These are phyloP conservation scores for Molanna angustata DNA, from an alignment of 2,888 invertebrate genomes.

Conservation along the genomic window DNA sequence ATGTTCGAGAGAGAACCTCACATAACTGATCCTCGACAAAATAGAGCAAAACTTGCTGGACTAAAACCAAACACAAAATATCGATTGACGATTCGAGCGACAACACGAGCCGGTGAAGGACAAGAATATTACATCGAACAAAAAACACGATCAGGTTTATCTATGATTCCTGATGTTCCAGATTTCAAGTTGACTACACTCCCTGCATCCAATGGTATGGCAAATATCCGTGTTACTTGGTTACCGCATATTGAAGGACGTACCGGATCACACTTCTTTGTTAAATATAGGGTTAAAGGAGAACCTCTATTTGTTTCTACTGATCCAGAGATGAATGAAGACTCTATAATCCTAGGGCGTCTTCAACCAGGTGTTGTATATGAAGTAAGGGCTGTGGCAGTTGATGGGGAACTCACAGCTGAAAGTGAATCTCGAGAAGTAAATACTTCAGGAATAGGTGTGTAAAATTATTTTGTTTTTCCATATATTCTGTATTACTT, in stretches of 20 bases:
- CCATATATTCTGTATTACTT: no score
- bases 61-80: constrained; percentile 86
- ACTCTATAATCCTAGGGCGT: constrained; percentile 69
- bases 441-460: constrained; percentile 58
- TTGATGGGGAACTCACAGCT: constrained; percentile 77
- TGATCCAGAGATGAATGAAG: constrained; percentile 66
- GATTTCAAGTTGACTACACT: constrained; percentile 65
- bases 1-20: constrained; percentile 72
- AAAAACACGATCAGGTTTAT: constrained; percentile 61
- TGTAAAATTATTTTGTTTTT: neutral
- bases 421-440: constrained; percentile 73
- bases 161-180: constrained; percentile 65
- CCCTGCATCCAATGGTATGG: constrained; percentile 67
- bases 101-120: constrained; percentile 86
- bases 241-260: constrained; percentile 74
- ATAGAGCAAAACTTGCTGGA: constrained; percentile 79
- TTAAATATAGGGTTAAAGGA: constrained; percentile 59
- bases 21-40: constrained; percentile 73
- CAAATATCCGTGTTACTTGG: constrained; percentile 79
- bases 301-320: constrained; percentile 66
- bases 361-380: constrained; percentile 81
- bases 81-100: constrained; percentile 79
- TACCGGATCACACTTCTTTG: constrained; percentile 88
- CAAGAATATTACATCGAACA: constrained; percentile 82
- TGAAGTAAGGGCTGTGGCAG: constrained; percentile 85